A percentile compares a stretch with the other conserved stretches of the same genome.
Conservation (phyloP, 2,888 invertebrate genomes). For the Furcula furcula region DNA sequence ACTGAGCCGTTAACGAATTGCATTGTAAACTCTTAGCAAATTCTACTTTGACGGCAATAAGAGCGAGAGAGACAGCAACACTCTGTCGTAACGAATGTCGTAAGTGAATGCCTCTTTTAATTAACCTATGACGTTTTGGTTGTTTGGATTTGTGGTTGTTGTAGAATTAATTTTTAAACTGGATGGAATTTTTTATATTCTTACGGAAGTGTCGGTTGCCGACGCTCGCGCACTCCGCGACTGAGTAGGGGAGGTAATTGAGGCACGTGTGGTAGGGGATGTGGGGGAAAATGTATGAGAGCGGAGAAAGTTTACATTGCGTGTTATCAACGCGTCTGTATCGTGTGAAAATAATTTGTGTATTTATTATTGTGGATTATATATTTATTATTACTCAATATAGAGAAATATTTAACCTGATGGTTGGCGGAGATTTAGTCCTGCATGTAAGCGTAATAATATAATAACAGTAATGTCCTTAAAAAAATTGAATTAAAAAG, state of each 20-base stretch:
- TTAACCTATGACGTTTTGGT: conserved; percentile 23
- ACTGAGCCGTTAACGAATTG: conserved; percentile 63
- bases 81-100: conserved; percentile 57
- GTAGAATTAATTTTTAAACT: not conserved
- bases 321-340: not conserved
- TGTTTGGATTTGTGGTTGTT: not conserved
- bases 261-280: not conserved
- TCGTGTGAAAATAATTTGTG: not conserved
- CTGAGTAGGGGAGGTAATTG: not conserved
- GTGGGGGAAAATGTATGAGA: not conserved
- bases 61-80: conserved; percentile 44
- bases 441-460: no score
- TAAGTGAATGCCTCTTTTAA: conserved; percentile 48
- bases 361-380: no score
- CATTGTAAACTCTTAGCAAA: conserved; percentile 46
- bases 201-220: not conserved
- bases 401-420: no score
- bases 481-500: no score
- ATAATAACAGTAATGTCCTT: no score
- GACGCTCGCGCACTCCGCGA: not conserved
- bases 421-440: no score
- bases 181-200: not conserved
- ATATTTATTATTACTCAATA: no score
- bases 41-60: conserved; percentile 50
- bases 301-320: not conserved